A percentile compares a stretch with the other conserved stretches of the same genome.
These are phyloP conservation scores for Drosophila tsacasi DNA, from an alignment of 1,140 invertebrate species.

Conservation along the genomic window DNA sequence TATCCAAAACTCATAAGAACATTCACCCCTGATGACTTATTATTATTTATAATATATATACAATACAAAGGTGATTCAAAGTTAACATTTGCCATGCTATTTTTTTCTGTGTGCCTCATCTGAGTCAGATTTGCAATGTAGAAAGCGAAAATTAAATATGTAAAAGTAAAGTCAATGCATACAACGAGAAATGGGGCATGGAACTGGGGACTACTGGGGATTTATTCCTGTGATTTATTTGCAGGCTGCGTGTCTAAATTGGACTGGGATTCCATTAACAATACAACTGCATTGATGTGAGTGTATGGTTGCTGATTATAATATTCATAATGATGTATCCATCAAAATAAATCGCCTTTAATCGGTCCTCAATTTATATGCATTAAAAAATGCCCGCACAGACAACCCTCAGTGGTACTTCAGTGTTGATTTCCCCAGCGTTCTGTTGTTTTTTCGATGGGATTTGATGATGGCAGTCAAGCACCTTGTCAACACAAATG, in stretches of 20 bases:
- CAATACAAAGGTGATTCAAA: neutral
- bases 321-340: constrained; percentile 35
- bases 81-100: neutral
- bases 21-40: neutral
- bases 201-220: constrained; percentile 31
- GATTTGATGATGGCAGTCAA: constrained; percentile 59
- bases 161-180: constrained; percentile 40
- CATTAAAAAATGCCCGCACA: constrained; percentile 36
- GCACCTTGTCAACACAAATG: constrained; percentile 63
- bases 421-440: constrained; percentile 33
- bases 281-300: constrained; percentile 53
- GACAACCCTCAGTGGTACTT: constrained; percentile 53
- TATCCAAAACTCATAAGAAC: neutral
- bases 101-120: neutral
- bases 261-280: constrained; percentile 74
- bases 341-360: constrained; percentile 66
- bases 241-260: constrained; percentile 67
- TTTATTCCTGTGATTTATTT: constrained; percentile 71
- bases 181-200: constrained; percentile 20
- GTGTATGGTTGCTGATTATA: constrained; percentile 2
- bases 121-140: constrained; percentile 30
- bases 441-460: constrained; percentile 18
- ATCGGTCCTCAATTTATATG: constrained; percentile 56
- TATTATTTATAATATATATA: neutral
- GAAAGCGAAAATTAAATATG: constrained; percentile 78